A percentile compares a stretch with the other conserved stretches of the same genome.
Conservation (phyloP, 1,140 invertebrate species). For the Heterodera schachtii region DNA sequence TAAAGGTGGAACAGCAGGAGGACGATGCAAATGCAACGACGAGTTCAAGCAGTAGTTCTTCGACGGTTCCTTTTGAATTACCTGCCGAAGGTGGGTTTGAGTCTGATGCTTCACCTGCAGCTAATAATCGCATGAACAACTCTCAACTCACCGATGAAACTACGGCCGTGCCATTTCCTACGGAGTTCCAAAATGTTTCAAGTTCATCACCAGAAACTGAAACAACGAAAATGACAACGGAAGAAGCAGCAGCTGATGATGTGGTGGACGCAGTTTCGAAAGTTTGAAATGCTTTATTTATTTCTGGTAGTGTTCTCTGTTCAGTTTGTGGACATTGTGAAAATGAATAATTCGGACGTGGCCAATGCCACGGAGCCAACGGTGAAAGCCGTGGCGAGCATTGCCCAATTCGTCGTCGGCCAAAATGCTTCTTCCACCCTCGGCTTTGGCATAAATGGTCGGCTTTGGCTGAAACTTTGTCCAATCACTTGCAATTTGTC, state of each 20-base stretch:
- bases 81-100: conserved; percentile 1
- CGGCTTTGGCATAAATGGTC: neutral
- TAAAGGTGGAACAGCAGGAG: neutral
- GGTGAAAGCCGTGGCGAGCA: neutral
- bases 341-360: neutral
- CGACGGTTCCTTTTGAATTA: neutral
- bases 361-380: conserved; percentile 12
- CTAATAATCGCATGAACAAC: neutral
- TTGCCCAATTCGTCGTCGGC: neutral
- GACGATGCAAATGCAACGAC: neutral
- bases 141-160: neutral
- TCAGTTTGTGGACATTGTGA: conserved; percentile 5
- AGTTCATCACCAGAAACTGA: neutral
- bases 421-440: conserved; percentile 8
- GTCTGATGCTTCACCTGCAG: neutral
- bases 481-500: conserved; percentile 17
- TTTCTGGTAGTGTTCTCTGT: neutral
- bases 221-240: conserved; percentile 7
- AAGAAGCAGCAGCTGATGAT: conserved; percentile 13
- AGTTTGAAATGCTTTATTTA: neutral
- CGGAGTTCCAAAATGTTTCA: neutral
- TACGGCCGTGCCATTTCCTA: neutral
- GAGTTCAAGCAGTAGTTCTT: neutral
- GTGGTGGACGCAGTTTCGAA: neutral
- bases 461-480: neutral